Base-by-base conservation (phyloP, 2,888 invertebrate species). In the Temnothorax ravouxi region DNA sequence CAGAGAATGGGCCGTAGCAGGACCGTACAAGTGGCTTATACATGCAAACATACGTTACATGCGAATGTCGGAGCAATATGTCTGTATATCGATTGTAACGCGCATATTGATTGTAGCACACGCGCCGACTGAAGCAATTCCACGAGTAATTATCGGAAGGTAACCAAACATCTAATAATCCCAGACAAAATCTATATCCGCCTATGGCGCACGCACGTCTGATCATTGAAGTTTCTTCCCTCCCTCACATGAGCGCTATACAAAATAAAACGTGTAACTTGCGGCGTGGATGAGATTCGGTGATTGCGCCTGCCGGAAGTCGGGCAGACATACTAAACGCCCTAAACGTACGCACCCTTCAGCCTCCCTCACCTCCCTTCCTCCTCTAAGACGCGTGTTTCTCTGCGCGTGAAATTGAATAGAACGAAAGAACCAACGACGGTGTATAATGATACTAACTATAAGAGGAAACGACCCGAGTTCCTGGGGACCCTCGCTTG, bases 121-220 rank as follows among this genome's bases (percentile, higher is more conserved):
- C 41, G 25, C 88, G 75, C 81, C 84, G 86, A 88, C 83, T 67
- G 79, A 64, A 83, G 83, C 88, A 90, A 90, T 90, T 83, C 86
- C 85, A 66, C 85, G 90, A 89, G 91, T 90, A 92, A 92, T 92
- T 92, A 92, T 91, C 86, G 89, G 88, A 88, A 89, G 89, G 89
- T 90, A 91, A 91, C 88, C 88, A 88, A 92, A 92, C 90, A 91
- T 92, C 90, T 92, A 91, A 89, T 92, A 91, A 91, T 91, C 86
- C 88, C 87, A 88, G 88, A 91, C 87, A 89, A 92, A 89, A 90
- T 91, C 88, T 90, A 90, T 88, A 90, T 86, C 87, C 89, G 83
- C 54, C 62, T 69, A 44, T 67, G 67, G 54, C 59, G 83, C 75
- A 41, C n/a, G 81, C 66, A 77, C 41, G 25, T 38, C 52, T 41